These are phyloP conservation scores for Acrossocheilus wenchowensis DNA, from an alignment of 2,797 vertebrate genomes.

Conservation along the genomic window DNA sequence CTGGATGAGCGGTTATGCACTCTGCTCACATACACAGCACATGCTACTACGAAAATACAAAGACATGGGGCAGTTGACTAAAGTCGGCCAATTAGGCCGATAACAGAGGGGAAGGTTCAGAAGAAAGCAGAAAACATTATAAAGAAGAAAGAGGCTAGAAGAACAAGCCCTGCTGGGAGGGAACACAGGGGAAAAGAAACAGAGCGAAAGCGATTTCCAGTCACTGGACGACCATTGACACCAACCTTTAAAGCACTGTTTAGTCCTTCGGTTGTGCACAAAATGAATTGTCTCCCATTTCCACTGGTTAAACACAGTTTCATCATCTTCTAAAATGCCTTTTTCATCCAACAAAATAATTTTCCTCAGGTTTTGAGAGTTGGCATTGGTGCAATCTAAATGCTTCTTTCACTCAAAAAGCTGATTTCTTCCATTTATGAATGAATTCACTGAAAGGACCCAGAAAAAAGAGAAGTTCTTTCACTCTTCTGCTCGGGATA, in stretches of 20 bases:
- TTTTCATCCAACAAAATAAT: slow-evolving; percentile 10
- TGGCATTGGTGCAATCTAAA: not conserved
- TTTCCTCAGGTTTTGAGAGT: not conserved
- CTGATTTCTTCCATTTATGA: not conserved
- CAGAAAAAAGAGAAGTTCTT: not conserved
- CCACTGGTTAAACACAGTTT: slow-evolving; percentile 16
- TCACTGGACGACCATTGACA: not conserved
- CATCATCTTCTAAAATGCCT: not conserved
- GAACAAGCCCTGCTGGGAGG: slow-evolving; percentile 4
- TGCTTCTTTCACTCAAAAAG: not conserved
- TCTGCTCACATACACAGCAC: slow-evolving; percentile 33
- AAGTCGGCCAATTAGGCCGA: slow-evolving; percentile 64
- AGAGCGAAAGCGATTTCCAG: not conserved
- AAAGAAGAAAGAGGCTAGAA: slow-evolving; percentile 6
- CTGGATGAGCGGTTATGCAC: slow-evolving; percentile 62
- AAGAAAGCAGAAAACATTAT: slow-evolving; percentile 61
- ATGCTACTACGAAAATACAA: not conserved
- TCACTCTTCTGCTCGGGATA: not conserved
- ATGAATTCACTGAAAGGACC: not conserved
- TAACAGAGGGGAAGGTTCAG: slow-evolving; percentile 38
- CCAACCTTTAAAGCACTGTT: not conserved
- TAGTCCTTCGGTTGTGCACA: slow-evolving; percentile 7
- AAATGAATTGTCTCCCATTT: slow-evolving; percentile 17
- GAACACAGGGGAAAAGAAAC: not conserved
- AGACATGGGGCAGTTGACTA: slow-evolving; percentile 41